Base-by-base conservation (phyloP, 2,888 invertebrate genomes). In the Formica aserva region DNA sequence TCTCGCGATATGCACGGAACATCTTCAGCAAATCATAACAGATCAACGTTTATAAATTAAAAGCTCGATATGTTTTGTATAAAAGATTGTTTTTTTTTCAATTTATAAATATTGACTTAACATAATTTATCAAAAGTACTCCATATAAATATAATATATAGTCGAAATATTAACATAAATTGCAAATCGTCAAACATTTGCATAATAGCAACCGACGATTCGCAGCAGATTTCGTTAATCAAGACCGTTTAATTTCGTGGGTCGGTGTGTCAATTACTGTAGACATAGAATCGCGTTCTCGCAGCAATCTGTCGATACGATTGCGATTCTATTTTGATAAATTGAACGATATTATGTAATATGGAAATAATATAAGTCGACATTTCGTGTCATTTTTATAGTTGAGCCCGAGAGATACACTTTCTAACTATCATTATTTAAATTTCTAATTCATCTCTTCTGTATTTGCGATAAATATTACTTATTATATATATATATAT, bases 191-290 rank as follows among this genome's bases (percentile, higher is more conserved):
- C n/a, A 13, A 41, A 1, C 29, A 41, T 60, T 74, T 26, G 38
- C 13, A 60, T 32, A 38, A 26, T 57, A 18, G 38, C 38, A 38
- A 9, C 29, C 60, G 52, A 67, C 11, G 55, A 22, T 32, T 38
- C 52, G 38, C 77, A 72, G 74, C 75, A 78, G 80, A 87, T 86
- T 87, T 84, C 85, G 82, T 85, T 88, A 87, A 87, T 84, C 84
- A 82, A 18, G 74, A 80, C 69, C 85, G 76, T 87, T 88, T 88
- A 87, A 87, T 87, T 88, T 88, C 88, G 75, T 82, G 84, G 74
- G 66, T 41, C 57, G 74, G 57, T 72, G 67, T 76, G 67, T 83
- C 83, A 83, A 83, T 87, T 80, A 52, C 9, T 38, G 69, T 60
- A 65, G 71, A 81, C 35, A 65, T 55, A 62, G 62, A 29, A 29